phyloP scores from a whole-genome alignment of 2,113 vertebrate genomes.

The Triplophysa rosa region DNA sequence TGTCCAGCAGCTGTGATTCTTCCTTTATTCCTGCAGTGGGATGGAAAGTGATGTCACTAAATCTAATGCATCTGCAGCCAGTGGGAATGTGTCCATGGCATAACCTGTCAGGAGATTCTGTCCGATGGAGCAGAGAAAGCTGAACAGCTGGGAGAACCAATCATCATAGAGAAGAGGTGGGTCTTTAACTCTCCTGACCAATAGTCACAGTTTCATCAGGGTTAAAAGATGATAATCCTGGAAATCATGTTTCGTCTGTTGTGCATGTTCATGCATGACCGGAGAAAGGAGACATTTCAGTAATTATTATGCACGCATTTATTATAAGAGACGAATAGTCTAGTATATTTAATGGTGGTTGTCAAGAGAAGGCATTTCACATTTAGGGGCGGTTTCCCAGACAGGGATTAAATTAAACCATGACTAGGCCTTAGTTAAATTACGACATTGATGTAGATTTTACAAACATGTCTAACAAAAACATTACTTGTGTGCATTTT shows the following conservation, averaged over 20 bases:
- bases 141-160: constrained; percentile 18
- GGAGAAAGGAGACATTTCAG: background rate
- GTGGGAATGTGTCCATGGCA: constrained; percentile 12
- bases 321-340: too few relatives aligned
- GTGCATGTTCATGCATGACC: constrained; percentile 9
- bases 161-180: constrained; percentile 24
- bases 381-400: background rate
- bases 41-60: constrained; percentile 12
- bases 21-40: constrained; percentile 26
- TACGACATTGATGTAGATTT: too few relatives aligned
- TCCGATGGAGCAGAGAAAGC: constrained; percentile 2
- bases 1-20: background rate
- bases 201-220: background rate
- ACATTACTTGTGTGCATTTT: too few relatives aligned
- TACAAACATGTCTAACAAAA: too few relatives aligned
- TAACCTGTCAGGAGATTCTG: constrained; percentile 4
- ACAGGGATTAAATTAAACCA: too few relatives aligned
- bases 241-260: constrained; percentile 20
- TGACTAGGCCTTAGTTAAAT: too few relatives aligned
- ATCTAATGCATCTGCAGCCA: constrained; percentile 19
- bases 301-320: too few relatives aligned
- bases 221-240: constrained; percentile 1
- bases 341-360: too few relatives aligned
- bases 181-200: constrained; percentile 25
- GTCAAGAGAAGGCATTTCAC: background rate